Evolutionary conservation across 1,140 invertebrate species (phyloP).

Genomic region (Sycobia sp.): DNA sequence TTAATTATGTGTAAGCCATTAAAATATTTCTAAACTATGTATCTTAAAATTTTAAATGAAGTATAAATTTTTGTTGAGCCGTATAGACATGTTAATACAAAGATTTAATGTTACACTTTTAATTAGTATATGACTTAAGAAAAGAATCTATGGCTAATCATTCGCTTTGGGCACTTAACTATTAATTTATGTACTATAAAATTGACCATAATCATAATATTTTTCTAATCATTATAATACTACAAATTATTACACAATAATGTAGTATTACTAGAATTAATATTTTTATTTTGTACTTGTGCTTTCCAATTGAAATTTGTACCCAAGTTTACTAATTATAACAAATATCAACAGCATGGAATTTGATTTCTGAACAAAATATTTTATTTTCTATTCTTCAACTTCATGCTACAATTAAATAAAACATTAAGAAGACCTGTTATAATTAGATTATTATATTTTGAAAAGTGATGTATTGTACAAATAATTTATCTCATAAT

Average conservation of each 20-base stretch:
- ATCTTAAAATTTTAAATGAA: not conserved
- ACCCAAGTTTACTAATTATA: too few relatives aligned
- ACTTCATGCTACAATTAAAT: not conserved
- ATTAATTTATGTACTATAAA: too few relatives aligned
- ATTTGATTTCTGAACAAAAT: too few relatives aligned
- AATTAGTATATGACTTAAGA: not conserved
- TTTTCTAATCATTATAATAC: not conserved
- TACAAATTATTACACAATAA: not conserved
- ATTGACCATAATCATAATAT: slow-evolving; percentile 3
- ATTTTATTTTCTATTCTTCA: too few relatives aligned
- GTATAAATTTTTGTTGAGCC: slow-evolving; percentile 32
- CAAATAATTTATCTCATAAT: slow-evolving; percentile 20
- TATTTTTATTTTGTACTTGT: too few relatives aligned
- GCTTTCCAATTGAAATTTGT: too few relatives aligned
- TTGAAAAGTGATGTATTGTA: slow-evolving; percentile 24
- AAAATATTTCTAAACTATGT: not conserved
- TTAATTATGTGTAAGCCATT: slow-evolving; percentile 2
- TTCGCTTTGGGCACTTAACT: slow-evolving; percentile 15
- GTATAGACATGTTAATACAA: slow-evolving; percentile 10
- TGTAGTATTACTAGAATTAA: not conserved
- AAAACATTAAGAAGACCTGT: not conserved
- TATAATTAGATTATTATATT: not conserved
- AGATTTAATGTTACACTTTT: not conserved
- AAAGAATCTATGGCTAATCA: not conserved
- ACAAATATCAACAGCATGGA: too few relatives aligned